These are phyloP conservation scores for Axis porcinus DNA, from an alignment of 2,113 vertebrate genomes.

Conservation along the genomic window DNA sequence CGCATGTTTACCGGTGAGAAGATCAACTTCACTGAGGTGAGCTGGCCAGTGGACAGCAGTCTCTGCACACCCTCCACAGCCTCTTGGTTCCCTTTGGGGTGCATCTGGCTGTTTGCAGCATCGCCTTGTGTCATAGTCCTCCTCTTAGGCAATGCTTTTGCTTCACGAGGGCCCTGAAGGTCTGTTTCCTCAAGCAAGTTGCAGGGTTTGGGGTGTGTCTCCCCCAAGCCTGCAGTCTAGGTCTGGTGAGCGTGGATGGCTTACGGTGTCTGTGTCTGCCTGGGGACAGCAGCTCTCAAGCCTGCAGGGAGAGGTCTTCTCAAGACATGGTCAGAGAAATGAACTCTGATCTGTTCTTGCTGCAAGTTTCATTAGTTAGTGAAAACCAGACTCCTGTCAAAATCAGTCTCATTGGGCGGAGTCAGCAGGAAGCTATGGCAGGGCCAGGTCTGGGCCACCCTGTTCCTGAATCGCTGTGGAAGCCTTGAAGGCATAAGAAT, in stretches of 20 bases:
- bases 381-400: not conserved
- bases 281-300: not conserved
- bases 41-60: not conserved
- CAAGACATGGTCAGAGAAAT: not conserved
- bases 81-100: slow-evolving; percentile 40
- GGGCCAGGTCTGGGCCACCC: not conserved
- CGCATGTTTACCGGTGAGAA: slow-evolving; percentile 94
- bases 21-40: slow-evolving; percentile 98
- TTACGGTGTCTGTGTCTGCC: not conserved
- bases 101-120: not conserved
- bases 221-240: not conserved
- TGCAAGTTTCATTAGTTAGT: not conserved
- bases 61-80: not conserved
- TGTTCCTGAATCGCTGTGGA: not conserved
- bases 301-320: not conserved
- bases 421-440: not conserved
- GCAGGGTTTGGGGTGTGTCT: not conserved
- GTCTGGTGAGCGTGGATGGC: not conserved
- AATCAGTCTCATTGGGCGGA: not conserved
- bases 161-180: not conserved
- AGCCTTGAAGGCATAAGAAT: not conserved
- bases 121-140: not conserved
- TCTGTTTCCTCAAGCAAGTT: not conserved
- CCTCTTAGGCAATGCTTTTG: slow-evolving; percentile 59
- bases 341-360: not conserved